Evolutionary conservation across 1,140 invertebrate species (phyloP).

Genomic region (Telenomus remus): DNA sequence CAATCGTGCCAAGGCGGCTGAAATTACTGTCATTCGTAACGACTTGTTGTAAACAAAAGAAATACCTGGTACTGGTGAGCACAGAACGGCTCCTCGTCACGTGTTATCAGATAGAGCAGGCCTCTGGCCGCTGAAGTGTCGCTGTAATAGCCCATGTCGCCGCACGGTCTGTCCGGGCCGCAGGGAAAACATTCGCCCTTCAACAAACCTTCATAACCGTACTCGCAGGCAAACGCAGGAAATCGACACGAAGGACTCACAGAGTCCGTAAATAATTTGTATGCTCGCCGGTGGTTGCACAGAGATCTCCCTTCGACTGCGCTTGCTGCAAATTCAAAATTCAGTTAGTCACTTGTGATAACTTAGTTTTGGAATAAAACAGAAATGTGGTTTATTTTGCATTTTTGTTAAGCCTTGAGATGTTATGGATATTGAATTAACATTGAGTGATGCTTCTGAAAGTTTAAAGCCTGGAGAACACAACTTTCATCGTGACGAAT

Average conservation of each 20-base stretch:
- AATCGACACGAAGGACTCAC: constrained; percentile 92
- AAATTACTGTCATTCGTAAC: neutral
- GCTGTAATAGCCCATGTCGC: constrained; percentile 96
- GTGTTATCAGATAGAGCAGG: constrained; percentile 88
- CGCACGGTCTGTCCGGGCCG: constrained; percentile 79
- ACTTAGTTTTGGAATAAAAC: too few species aligned
- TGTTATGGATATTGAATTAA: too few species aligned
- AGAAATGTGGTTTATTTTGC: too few species aligned
- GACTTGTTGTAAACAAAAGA: neutral
- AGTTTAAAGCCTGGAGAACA: too few species aligned
- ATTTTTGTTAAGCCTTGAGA: too few species aligned
- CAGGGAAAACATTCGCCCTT: constrained; percentile 85
- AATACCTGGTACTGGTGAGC: constrained; percentile 87
- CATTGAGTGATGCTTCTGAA: too few species aligned
- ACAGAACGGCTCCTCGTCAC: constrained; percentile 94
- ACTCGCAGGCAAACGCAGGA: constrained; percentile 88
- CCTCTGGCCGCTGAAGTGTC: constrained; percentile 87
- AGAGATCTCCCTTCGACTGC: constrained; percentile 90
- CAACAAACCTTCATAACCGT: constrained; percentile 88
- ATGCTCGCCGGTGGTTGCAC: constrained; percentile 93
- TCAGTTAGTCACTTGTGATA: too few species aligned
- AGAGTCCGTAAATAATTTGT: constrained; percentile 95
- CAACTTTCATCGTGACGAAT: too few species aligned
- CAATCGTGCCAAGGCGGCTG: too few species aligned
- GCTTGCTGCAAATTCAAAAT: constrained; percentile 76